Evolutionary conservation across 2,888 invertebrate genomes (phyloP).

Genomic region (Peribatodes rhomboidaria): DNA sequence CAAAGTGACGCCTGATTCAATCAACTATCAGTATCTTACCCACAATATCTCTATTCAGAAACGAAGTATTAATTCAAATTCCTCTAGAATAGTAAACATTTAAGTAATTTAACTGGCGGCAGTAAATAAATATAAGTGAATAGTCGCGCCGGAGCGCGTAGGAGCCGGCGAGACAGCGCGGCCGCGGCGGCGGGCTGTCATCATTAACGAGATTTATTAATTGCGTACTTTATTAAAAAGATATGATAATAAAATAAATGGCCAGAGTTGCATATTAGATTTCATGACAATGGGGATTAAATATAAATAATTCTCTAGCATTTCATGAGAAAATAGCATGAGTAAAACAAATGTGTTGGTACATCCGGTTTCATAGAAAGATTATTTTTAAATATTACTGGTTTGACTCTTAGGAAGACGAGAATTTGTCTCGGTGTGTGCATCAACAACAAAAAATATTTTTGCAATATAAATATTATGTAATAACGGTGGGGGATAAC

Average conservation of each 20-base stretch:
- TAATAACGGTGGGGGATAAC: no score
- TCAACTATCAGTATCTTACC: neutral
- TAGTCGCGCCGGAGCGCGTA: slow-evolving; percentile 18
- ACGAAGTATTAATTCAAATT: slow-evolving; percentile 10
- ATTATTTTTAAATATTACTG: no score
- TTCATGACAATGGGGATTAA: neutral
- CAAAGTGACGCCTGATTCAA: no score
- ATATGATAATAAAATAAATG: slow-evolving; percentile 9
- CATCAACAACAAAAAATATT: no score
- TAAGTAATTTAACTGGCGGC: slow-evolving; percentile 7
- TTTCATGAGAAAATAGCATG: no score
- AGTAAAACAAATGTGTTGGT: no score
- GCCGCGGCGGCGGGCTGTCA: neutral
- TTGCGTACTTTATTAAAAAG: slow-evolving; percentile 23
- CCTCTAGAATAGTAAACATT: slow-evolving; percentile 13
- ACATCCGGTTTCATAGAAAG: no score
- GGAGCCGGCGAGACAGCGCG: slow-evolving; percentile 7
- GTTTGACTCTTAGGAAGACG: no score
- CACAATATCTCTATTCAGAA: slow-evolving; percentile 3
- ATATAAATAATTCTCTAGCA: neutral
- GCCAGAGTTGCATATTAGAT: neutral
- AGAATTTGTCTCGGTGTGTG: no score
- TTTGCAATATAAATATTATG: no score
- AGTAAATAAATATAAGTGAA: slow-evolving; percentile 26
- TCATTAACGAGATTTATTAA: slow-evolving; percentile 21